Percentiles rank a stretch among this genome's conserved stretches.
These are phyloP conservation scores for Dicyrtomina minuta DNA, from an alignment of 2,888 invertebrate genomes.

Conservation along the genomic window DNA sequence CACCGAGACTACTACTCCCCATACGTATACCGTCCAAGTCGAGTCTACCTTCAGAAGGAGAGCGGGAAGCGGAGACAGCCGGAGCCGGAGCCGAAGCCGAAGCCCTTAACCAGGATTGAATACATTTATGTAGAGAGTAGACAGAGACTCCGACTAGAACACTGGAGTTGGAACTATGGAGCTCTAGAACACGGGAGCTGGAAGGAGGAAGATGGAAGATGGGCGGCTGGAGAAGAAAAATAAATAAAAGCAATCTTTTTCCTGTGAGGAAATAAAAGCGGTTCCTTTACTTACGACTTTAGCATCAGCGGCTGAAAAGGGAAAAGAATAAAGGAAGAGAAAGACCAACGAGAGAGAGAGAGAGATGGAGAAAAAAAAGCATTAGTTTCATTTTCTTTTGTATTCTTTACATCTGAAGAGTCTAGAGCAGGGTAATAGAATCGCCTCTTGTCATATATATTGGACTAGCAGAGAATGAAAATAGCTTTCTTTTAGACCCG, in stretches of 20 bases:
- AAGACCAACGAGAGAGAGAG: background rate
- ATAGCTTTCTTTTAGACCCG: conserved; percentile 29
- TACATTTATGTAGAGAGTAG: background rate
- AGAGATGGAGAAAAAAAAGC: conserved; percentile 24
- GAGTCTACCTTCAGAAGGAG: too few relatives aligned
- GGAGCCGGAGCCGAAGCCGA: background rate
- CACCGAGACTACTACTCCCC: background rate
- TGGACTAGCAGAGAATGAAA: conserved; percentile 17
- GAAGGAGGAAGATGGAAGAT: background rate
- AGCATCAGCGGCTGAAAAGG: conserved; percentile 15
- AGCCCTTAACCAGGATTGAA: conserved; percentile 1
- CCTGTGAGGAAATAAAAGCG: conserved; percentile 29
- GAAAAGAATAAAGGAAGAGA: conserved; percentile 4
- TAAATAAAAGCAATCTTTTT: conserved; percentile 33
- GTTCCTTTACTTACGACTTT: conserved; percentile 27
- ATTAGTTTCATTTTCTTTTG: conserved; percentile 33
- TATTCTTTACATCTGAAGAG: conserved; percentile 27
- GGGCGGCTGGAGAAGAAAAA: conserved; percentile 13
- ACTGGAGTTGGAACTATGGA: background rate
- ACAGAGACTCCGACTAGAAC: background rate
- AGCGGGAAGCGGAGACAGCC: background rate
- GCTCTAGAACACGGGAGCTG: background rate
- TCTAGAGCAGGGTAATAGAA: conserved; percentile 24
- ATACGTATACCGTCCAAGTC: background rate
- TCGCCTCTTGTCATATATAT: conserved; percentile 32